Base-by-base conservation (phyloP, 2,113 vertebrate species). In the Lepus americanus region DNA sequence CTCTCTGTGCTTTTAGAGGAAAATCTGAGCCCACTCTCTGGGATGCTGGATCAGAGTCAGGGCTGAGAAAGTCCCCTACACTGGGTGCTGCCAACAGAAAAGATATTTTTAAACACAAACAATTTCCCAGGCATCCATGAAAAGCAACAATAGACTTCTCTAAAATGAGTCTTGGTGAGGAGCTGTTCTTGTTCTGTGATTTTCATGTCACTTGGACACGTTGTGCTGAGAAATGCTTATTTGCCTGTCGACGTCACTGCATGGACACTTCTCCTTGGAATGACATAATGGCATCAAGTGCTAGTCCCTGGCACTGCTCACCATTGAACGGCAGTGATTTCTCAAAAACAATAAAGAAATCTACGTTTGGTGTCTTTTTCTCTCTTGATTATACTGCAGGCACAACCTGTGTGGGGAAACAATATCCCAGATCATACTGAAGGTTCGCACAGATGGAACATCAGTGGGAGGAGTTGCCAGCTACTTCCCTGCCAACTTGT, bases 401-500 rank as follows among this genome's bases (percentile, higher is more conserved):
- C 90, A 97, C 96, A 97, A 80, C 91, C 95, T 95, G 95, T 96
- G 96, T 96, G 94, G 96, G 88, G 96, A 97, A 96, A 96, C 85
- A 97, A 63, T 94, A 92, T 97, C 85, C 74, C 92, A 90, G 95
- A 93, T 97, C 94, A 96, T 74, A 89, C 93, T 96, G 64, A 80
- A 95, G 96, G 95, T 97, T 97, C 72, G 69, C 79, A 90, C 94
- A 97, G 97, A 98, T 97, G 96, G 98, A 97, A 95, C 88, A 88
- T 78, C 95, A 96, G 94, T 92, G 90, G 87, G 82, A 96, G 95
- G 94, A 95, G 97, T 9, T 97, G 96, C 97, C 96, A 97, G 94
- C 86, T 73, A 83, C 97, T 97, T 98, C 93, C 36, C 90, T 98
- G 97, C 97, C 98, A 98, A 91, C 66, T 97, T 92, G 87, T 97